Base-by-base conservation (phyloP, 1,140 invertebrate genomes). In the Stegodyphus dumicola region DNA sequence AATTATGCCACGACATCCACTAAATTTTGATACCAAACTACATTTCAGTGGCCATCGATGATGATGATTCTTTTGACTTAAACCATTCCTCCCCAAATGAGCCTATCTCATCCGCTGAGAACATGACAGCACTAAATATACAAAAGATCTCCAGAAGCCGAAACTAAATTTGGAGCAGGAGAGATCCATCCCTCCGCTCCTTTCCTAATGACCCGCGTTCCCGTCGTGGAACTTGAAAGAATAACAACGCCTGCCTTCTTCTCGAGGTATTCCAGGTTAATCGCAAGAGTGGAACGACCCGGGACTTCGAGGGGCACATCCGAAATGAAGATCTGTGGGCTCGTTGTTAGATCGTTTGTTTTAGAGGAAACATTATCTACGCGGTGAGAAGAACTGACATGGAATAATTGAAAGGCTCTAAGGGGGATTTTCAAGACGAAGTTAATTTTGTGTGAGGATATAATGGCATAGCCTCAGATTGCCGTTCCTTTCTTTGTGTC, bases 131-230 rank as follows among this genome's bases (percentile, higher is more conserved):
- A 33, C 33, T 33, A 33, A 33, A 33, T 33, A 33, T 33, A 33
- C 33, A 33, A 33, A 33, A 33, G 33, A 33, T 33, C 33, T 33
- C 77, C 18, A 51, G 69, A 81, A 73, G 69, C 70, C 13, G 71
- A 73, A 54, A 67, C 80, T 83, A 83, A 83, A 83, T 83, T 83
- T 83, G 71, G 78, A 83, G n/a, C 49, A 33, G 56, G 18, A 60
- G 60, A 83, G 48, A 75, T 66, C 33, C 17, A 54, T 60, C n/a
- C 80, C 67, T n/a, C 11, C 17, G 54, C 49, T 51, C n/a, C 80
- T 53, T 18, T n/a, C 52, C 69, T 60, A 51, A 66, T 66, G 49
- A n/a, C 80, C 71, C 54, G 11, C 33, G 52, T 17, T 49, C 56
- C 15, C 56, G 15, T 11, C 1, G 56, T 60, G 15, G 9, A 33